A percentile compares a stretch with the other conserved stretches of the same genome.
Conservation (phyloP, 2,113 vertebrate genomes). For the Furnarius figulus region DNA sequence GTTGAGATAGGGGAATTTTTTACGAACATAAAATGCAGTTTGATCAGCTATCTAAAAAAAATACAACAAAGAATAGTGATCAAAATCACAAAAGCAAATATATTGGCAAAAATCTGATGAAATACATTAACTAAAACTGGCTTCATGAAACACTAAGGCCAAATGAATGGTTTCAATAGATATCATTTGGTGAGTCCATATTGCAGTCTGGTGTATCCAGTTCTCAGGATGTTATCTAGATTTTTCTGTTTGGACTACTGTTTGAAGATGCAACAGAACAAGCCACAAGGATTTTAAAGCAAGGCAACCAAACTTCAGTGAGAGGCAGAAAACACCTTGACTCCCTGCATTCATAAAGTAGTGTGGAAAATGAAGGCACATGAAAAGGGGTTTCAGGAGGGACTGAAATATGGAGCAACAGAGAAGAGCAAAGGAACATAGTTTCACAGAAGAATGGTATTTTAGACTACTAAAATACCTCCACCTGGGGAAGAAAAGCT, state of each 20-base stretch:
- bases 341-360: background rate
- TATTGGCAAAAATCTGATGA: background rate
- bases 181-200: rapidly evolving
- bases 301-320: background rate
- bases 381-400: background rate
- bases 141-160: background rate
- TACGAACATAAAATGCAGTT: background rate
- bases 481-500: background rate
- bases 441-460: background rate
- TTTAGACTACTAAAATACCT: background rate
- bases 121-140: background rate
- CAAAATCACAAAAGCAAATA: background rate
- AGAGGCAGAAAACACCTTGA: background rate
- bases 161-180: background rate
- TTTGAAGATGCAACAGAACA: background rate
- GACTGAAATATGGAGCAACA: background rate
- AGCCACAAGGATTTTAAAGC: background rate
- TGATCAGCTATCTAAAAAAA: background rate
- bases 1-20: background rate
- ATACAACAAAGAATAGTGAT: background rate
- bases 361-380: background rate
- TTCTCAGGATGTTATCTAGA: background rate
- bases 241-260: background rate
- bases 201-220: background rate
- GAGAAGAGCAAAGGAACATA: background rate